phyloP scores from a whole-genome alignment of 2,113 vertebrate species.

The Aegypius monachus region DNA sequence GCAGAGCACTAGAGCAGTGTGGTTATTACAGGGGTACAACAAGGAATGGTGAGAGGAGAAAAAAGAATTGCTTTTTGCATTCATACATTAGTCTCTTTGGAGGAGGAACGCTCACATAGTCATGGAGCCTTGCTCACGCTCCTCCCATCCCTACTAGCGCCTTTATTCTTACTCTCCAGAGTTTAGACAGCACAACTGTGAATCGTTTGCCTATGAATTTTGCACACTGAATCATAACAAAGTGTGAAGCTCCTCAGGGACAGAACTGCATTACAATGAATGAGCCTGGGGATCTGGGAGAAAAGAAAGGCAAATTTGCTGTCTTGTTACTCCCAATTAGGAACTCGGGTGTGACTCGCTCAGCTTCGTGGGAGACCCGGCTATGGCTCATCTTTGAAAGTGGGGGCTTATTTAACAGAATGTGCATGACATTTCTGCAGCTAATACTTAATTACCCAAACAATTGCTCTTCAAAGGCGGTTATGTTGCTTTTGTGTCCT shows the following conservation, averaged over 20 bases:
- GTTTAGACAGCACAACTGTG: not conserved
- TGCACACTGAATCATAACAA: not conserved
- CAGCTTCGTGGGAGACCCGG: fast-evolving
- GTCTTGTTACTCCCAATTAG: not conserved
- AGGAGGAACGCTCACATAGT: not conserved
- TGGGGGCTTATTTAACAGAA: not conserved
- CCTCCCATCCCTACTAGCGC: not conserved
- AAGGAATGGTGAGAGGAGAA: not conserved
- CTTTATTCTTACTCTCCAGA: not conserved
- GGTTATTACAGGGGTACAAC: not conserved
- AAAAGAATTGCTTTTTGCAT: not conserved
- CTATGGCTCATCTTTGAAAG: not conserved
- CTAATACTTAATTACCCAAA: not conserved
- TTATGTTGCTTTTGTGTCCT: fast-evolving
- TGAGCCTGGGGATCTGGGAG: not conserved
- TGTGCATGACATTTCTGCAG: not conserved
- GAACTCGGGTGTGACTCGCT: not conserved
- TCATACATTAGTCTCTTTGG: not conserved
- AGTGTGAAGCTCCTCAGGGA: not conserved
- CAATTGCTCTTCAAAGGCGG: not conserved
- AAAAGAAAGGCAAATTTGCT: not conserved
- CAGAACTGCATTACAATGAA: not conserved
- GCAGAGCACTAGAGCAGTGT: not conserved
- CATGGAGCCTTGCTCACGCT: fast-evolving
- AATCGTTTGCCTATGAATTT: not conserved